phyloP scores from a whole-genome alignment of 2,113 vertebrate species.

The Galemys pyrenaicus region DNA sequence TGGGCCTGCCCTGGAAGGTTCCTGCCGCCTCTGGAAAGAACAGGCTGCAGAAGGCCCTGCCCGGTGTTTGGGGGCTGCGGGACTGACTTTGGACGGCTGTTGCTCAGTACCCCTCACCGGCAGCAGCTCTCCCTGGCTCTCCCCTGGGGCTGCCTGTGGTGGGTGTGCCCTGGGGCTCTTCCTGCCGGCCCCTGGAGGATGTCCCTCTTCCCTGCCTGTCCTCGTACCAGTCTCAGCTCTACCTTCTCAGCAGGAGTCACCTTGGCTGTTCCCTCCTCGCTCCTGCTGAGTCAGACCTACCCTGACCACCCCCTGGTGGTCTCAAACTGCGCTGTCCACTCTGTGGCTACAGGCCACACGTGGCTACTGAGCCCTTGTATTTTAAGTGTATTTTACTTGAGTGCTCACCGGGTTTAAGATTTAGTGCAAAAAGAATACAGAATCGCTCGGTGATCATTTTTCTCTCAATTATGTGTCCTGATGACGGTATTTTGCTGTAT shows the following conservation, averaged over 20 bases:
- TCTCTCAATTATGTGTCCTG: neutral
- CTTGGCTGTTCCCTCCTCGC: rapidly evolving
- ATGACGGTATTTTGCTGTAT: neutral
- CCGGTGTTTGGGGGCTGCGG: neutral
- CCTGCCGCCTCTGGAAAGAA: neutral
- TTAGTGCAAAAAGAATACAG: neutral
- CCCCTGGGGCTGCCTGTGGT: neutral
- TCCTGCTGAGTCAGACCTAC: neutral
- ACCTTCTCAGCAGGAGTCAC: neutral
- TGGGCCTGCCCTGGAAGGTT: neutral
- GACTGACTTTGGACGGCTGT: neutral
- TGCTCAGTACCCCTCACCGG: neutral
- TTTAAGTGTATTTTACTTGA: too few relatives aligned
- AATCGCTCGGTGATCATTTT: neutral
- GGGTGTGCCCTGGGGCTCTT: neutral
- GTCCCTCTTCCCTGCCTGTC: neutral
- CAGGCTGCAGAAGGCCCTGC: neutral
- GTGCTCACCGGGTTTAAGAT: neutral
- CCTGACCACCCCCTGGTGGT: neutral
- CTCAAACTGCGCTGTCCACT: neutral
- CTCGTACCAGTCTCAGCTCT: neutral
- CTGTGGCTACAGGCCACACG: neutral
- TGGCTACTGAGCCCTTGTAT: neutral
- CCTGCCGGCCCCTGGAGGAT: neutral
- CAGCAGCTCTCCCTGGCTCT: neutral